Conservation (phyloP, 2,888 invertebrate species). For the Drosophila subsilvestris region DNA sequence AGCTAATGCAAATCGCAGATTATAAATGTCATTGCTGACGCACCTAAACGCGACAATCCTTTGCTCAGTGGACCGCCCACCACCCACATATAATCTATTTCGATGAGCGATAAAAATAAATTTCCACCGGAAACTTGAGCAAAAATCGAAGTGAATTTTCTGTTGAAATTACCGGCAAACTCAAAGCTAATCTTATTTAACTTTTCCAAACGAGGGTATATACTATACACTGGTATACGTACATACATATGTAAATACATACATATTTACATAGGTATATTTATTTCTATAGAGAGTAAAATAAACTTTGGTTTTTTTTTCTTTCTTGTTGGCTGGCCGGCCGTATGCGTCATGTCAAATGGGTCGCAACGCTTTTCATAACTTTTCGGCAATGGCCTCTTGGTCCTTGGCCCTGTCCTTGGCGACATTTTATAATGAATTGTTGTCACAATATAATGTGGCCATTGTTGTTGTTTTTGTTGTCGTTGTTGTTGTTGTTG, state of each 20-base stretch:
- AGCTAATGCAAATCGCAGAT: too few relatives aligned
- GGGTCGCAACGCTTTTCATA: slow-evolving; percentile 55
- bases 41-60: too few relatives aligned
- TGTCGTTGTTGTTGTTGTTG: too few relatives aligned
- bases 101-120: background rate
- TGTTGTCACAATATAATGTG: slow-evolving; percentile 73
- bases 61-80: too few relatives aligned
- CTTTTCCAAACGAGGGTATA: slow-evolving; percentile 22
- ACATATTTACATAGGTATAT: slow-evolving; percentile 1
- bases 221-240: background rate
- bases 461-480: slow-evolving; percentile 40
- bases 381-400: slow-evolving; percentile 53
- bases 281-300: slow-evolving; percentile 2
- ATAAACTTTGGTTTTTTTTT: slow-evolving; percentile 43
- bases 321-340: slow-evolving; percentile 37
- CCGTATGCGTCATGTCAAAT: slow-evolving; percentile 72
- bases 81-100: too few relatives aligned
- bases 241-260: slow-evolving; percentile 4
- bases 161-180: slow-evolving; percentile 2
- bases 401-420: slow-evolving; percentile 39
- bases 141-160: background rate
- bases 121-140: background rate
- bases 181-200: slow-evolving; percentile 11
- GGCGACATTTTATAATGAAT: slow-evolving; percentile 70
- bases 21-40: too few relatives aligned